These are phyloP conservation scores for Morone saxatilis DNA, from an alignment of 2,113 vertebrate genomes.

Conservation along the genomic window DNA sequence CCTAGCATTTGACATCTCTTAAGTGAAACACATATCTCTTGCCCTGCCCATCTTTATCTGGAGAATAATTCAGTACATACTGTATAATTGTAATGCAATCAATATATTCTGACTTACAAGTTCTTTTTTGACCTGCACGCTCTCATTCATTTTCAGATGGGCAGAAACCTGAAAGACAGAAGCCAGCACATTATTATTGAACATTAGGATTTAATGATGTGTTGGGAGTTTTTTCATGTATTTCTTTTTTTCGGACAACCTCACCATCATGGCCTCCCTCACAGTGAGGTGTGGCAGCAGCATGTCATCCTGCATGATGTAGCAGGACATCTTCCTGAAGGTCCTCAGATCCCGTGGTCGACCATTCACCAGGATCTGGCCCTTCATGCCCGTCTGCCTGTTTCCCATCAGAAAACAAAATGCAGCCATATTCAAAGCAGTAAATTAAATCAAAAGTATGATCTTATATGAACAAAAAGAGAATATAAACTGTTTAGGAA, in stretches of 20 bases:
- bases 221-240: neutral
- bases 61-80: neutral
- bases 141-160: constrained; percentile 96
- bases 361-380: constrained; percentile 95
- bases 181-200: neutral
- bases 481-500: neutral
- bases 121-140: constrained; percentile 95
- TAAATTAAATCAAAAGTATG: neutral
- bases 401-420: constrained; percentile 25
- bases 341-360: constrained; percentile 92
- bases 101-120: constrained; percentile 86
- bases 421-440: too few species aligned
- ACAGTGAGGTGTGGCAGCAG: constrained; percentile 94
- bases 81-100: neutral
- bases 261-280: constrained; percentile 98
- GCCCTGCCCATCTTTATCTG: neutral
- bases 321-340: constrained; percentile 99
- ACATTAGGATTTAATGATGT: neutral
- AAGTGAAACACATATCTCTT: neutral
- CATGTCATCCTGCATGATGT: constrained; percentile 99
- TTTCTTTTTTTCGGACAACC: constrained; percentile 32
- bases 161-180: constrained; percentile 89
- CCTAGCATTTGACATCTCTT: neutral
- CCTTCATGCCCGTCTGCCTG: constrained; percentile 98
- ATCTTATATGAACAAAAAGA: neutral